These are phyloP conservation scores for Penaeus japonicus DNA, from an alignment of 1,140 invertebrate genomes.

Conservation along the genomic window DNA sequence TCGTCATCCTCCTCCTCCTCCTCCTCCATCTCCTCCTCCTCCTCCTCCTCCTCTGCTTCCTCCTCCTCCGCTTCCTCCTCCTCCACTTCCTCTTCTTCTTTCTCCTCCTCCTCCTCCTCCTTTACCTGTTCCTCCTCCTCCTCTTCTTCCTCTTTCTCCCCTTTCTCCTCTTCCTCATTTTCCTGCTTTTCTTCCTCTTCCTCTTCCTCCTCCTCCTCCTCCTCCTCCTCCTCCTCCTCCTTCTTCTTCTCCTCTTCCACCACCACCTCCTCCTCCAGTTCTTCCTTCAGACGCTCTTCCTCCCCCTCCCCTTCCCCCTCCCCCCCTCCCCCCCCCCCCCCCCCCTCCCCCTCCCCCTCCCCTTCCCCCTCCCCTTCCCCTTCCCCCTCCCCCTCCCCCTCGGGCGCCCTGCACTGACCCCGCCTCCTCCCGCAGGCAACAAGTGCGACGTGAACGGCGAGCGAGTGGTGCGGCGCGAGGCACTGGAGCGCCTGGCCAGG, in stretches of 20 bases:
- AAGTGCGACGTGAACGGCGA: conserved; percentile 81
- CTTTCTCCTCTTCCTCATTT: no score
- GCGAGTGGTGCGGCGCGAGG: conserved; percentile 78
- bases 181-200: neutral
- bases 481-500: conserved; percentile 69
- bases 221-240: neutral
- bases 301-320: neutral
- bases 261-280: neutral
- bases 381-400: conserved; percentile 37
- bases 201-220: neutral
- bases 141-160: no score
- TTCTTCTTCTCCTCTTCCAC: neutral
- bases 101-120: no score
- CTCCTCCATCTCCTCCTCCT: no score
- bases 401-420: no score
- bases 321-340: neutral
- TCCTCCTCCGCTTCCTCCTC: no score
- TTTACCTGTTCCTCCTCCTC: no score
- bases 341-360: neutral
- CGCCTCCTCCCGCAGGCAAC: conserved; percentile 72
- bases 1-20: no score
- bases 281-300: neutral
- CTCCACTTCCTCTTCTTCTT: no score
- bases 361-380: conserved; percentile 28
- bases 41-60: no score